These are phyloP conservation scores for Sarcophaga caerulescens DNA, from an alignment of 2,888 invertebrate genomes.

Conservation along the genomic window DNA sequence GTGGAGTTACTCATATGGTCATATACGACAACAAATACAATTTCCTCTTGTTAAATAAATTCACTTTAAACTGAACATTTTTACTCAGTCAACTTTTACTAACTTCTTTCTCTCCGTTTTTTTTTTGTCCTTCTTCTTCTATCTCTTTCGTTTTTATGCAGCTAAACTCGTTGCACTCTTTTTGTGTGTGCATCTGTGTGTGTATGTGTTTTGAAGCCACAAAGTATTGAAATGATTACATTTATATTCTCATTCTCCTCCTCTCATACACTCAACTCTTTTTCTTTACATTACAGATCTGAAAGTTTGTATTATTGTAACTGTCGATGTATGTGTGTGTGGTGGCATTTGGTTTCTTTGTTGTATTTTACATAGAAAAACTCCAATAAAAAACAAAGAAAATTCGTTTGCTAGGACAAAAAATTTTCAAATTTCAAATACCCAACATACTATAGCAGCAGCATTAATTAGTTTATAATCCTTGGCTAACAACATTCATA, in stretches of 20 bases:
- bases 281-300: background rate
- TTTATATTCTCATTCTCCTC: conserved; percentile 8
- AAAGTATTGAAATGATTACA: conserved; percentile 49
- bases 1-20: background rate
- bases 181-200: background rate
- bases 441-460: too few species aligned
- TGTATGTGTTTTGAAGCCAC: conserved; percentile 6
- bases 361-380: background rate
- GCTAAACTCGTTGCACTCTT: background rate
- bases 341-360: conserved; percentile 1
- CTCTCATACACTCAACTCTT: background rate
- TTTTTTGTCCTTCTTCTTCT: too few species aligned
- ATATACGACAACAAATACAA: background rate
- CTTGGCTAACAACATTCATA: too few species aligned
- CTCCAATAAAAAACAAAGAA: too few species aligned
- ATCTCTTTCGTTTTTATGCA: background rate
- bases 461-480: too few species aligned
- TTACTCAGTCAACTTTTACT: background rate
- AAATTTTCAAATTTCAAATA: too few species aligned
- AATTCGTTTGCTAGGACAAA: too few species aligned
- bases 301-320: background rate
- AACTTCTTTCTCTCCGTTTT: background rate
- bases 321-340: too few species aligned
- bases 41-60: conserved; percentile 9
- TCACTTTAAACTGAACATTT: conserved; percentile 6